Evolutionary conservation across 2,113 vertebrate species (phyloP).

Genomic region (Sminthopsis crassicaudata): DNA sequence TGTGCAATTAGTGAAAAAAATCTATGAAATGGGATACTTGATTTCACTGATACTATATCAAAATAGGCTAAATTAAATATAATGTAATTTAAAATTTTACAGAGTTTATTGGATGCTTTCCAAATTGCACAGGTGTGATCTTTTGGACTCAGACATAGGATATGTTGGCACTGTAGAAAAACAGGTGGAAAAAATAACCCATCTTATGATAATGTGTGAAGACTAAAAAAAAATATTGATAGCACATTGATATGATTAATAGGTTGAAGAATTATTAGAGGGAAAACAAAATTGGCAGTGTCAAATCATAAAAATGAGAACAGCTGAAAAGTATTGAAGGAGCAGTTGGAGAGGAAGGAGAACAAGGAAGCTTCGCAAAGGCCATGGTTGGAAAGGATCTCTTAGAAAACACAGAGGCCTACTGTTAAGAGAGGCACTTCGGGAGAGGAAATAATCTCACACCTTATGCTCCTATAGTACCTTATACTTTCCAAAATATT

Average conservation of each 20-base stretch:
- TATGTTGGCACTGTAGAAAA: conserved; percentile 66
- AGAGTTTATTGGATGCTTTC: conserved; percentile 65
- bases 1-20: conserved; percentile 43
- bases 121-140: conserved; percentile 77
- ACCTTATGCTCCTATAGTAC: conserved; percentile 15
- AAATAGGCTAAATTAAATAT: conserved; percentile 56
- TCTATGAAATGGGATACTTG: conserved; percentile 26
- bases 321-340: conserved; percentile 55
- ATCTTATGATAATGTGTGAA: conserved; percentile 71
- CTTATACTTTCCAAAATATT: conserved; percentile 38
- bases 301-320: conserved; percentile 47
- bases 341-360: conserved; percentile 63
- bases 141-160: conserved; percentile 65
- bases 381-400: conserved; percentile 19
- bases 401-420: conserved; percentile 41
- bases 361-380: conserved; percentile 41
- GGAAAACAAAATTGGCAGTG: conserved; percentile 68
- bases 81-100: conserved; percentile 66
- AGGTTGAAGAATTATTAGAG: conserved; percentile 67
- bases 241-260: conserved; percentile 73
- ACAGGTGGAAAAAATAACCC: conserved; percentile 72
- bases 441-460: conserved; percentile 56
- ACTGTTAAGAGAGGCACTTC: conserved; percentile 43
- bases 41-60: conserved; percentile 43
- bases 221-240: conserved; percentile 74